Evolutionary conservation across 2,797 vertebrate species (phyloP).

Genomic region (Chiropotes sagulatus): DNA sequence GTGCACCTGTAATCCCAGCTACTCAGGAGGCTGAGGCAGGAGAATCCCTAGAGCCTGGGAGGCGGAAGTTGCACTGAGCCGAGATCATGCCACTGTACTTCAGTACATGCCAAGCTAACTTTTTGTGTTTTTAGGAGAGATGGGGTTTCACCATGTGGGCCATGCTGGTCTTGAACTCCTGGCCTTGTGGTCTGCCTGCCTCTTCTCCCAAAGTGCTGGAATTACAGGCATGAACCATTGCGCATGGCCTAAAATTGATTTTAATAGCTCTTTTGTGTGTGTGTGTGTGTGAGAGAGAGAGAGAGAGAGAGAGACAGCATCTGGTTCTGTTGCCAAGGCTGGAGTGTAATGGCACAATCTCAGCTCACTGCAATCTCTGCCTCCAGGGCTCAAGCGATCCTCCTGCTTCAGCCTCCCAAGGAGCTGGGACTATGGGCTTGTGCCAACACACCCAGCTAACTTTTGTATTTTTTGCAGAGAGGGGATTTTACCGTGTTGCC

Average conservation of each 20-base stretch:
- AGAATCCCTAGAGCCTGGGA: not conserved
- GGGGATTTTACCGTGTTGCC: not conserved
- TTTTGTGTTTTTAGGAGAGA: too few relatives aligned
- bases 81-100: not conserved
- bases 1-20: not conserved
- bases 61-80: not conserved
- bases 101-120: not conserved
- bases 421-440: not conserved
- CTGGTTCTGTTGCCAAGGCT: not conserved
- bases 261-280: not conserved
- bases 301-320: too few relatives aligned
- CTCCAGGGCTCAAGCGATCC: not conserved
- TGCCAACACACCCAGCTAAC: not conserved
- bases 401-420: not conserved
- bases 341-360: not conserved
- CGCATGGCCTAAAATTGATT: not conserved
- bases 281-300: too few relatives aligned
- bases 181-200: too few relatives aligned
- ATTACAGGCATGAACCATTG: too few relatives aligned
- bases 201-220: too few relatives aligned
- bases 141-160: too few relatives aligned
- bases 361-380: not conserved
- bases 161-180: too few relatives aligned
- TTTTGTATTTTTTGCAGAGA: not conserved
- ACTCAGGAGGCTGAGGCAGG: not conserved